phyloP scores from a whole-genome alignment of 1,140 invertebrate genomes.

The Drosophila aff. region DNA sequence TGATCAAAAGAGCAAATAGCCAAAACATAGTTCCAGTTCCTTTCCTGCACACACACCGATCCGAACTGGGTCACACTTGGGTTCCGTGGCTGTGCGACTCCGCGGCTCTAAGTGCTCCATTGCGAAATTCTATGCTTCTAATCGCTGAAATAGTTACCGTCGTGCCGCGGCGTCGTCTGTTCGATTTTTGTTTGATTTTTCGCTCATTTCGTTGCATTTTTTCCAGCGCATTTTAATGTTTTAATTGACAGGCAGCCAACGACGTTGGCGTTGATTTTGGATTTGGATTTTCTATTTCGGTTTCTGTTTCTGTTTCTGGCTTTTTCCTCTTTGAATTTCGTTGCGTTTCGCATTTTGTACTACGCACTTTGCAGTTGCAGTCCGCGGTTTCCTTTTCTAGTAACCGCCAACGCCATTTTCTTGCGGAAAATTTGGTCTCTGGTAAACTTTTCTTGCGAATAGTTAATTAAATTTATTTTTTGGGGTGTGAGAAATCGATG shows the following conservation, averaged over 20 bases:
- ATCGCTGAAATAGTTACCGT: constrained; percentile 56
- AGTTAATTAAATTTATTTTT: constrained; percentile 21
- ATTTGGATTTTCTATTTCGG: constrained; percentile 20
- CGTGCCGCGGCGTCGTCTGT: constrained; percentile 49
- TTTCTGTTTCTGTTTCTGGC: constrained; percentile 16
- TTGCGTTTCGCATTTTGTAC: constrained; percentile 28
- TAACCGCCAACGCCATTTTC: constrained; percentile 34
- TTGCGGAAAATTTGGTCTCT: constrained; percentile 17
- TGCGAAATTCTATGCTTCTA: constrained; percentile 83
- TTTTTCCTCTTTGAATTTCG: constrained; percentile 10
- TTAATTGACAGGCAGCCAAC: constrained; percentile 75
- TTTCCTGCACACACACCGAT: constrained; percentile 59
- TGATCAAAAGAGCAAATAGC: constrained; percentile 72
- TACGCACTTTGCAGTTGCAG: constrained; percentile 24
- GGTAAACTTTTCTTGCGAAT: constrained; percentile 3
- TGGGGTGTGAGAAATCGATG: neutral
- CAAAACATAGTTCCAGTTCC: constrained; percentile 61
- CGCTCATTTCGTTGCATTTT: constrained; percentile 60
- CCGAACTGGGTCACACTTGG: constrained; percentile 75
- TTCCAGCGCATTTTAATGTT: constrained; percentile 73
- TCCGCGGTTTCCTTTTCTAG: constrained; percentile 39
- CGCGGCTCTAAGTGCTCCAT: constrained; percentile 73
- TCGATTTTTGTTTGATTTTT: constrained; percentile 38
- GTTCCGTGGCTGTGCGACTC: constrained; percentile 15
- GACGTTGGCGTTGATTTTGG: constrained; percentile 58